Conservation (phyloP, 2,113 vertebrate species). For the Pollachius pollachius region DNA sequence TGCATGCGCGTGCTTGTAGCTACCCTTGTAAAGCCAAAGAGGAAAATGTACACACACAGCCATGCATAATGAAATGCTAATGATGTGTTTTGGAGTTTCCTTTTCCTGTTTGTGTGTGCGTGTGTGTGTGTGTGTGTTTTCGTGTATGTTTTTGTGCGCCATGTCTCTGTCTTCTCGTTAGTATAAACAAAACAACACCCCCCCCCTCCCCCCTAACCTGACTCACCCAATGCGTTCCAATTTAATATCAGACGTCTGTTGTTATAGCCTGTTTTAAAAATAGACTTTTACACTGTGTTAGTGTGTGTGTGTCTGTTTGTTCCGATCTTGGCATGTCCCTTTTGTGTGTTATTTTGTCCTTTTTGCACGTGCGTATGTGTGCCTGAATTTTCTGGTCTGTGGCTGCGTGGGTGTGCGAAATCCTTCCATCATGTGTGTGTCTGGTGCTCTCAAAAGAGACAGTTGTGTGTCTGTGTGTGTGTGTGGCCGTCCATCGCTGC, state of each 20-base stretch:
- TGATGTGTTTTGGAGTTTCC: conserved; percentile 38
- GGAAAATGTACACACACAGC: conserved; percentile 27
- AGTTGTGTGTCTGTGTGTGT: conserved; percentile 12
- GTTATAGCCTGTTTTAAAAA: conserved; percentile 26
- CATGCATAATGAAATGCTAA: conserved; percentile 49
- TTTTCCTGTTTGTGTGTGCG: conserved; percentile 14
- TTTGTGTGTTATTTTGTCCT: not conserved
- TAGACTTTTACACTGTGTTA: conserved; percentile 3
- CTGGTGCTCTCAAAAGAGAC: not conserved
- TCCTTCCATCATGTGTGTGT: not conserved
- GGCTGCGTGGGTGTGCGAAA: conserved; percentile 4
- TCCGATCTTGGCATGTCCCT: not conserved
- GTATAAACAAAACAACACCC: conserved; percentile 33
- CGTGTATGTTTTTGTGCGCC: not conserved
- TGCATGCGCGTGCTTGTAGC: not conserved
- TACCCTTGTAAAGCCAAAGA: conserved; percentile 33
- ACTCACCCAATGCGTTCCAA: conserved; percentile 23
- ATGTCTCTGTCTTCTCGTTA: conserved; percentile 41
- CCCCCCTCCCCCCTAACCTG: not conserved
- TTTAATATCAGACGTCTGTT: conserved; percentile 10
- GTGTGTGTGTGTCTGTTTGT: not conserved
- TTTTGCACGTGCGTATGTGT: not conserved
- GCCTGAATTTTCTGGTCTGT: not conserved
- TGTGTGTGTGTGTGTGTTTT: not conserved
- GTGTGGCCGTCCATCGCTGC: conserved; percentile 12